These are phyloP conservation scores for Chymomyza procnemis DNA, from an alignment of 2,888 invertebrate genomes.

Conservation along the genomic window DNA sequence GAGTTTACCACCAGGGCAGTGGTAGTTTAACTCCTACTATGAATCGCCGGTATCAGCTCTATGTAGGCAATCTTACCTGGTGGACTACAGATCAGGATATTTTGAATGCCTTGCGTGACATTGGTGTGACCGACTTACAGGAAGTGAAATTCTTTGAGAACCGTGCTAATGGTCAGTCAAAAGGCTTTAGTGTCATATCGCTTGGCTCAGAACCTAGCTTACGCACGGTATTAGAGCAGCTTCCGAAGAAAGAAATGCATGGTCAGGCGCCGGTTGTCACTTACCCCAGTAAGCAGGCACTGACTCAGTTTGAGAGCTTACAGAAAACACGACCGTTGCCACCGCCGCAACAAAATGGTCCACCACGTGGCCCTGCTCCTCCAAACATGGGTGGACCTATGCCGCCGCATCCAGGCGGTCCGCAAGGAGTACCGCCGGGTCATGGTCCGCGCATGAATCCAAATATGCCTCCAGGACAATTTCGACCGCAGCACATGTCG, in stretches of 20 bases:
- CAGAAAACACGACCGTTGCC: conserved; percentile 93
- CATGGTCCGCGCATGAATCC: conserved; percentile 81
- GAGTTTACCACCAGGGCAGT: conserved; percentile 85
- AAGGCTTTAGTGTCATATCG: conserved; percentile 97
- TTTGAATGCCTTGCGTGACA: conserved; percentile 90
- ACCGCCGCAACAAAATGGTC: conserved; percentile 82
- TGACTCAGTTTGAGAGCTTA: conserved; percentile 93
- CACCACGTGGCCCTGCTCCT: conserved; percentile 79
- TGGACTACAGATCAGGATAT: conserved; percentile 99
- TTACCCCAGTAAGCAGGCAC: conserved; percentile 93
- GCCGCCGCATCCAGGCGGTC: conserved; percentile 79
- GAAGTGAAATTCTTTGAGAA: conserved; percentile 99
- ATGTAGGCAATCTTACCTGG: conserved; percentile 99
- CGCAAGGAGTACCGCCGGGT: conserved; percentile 79
- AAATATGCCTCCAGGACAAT: conserved; percentile 81
- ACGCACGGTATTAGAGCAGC: conserved; percentile 92
- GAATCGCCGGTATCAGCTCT: conserved; percentile 91
- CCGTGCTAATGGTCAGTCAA: conserved; percentile 98
- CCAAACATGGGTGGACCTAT: conserved; percentile 77
- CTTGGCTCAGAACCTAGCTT: conserved; percentile 95
- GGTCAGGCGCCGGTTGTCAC: conserved; percentile 97
- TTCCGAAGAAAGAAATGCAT: conserved; percentile 97
- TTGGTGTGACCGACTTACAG: conserved; percentile 94
- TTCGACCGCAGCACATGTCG: conserved; percentile 81
- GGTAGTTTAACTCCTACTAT: conserved; percentile 85